Evolutionary conservation across 92 coral and sea anemone genomes (phyloP).

Genomic region (Micromussa lordhowensis): DNA sequence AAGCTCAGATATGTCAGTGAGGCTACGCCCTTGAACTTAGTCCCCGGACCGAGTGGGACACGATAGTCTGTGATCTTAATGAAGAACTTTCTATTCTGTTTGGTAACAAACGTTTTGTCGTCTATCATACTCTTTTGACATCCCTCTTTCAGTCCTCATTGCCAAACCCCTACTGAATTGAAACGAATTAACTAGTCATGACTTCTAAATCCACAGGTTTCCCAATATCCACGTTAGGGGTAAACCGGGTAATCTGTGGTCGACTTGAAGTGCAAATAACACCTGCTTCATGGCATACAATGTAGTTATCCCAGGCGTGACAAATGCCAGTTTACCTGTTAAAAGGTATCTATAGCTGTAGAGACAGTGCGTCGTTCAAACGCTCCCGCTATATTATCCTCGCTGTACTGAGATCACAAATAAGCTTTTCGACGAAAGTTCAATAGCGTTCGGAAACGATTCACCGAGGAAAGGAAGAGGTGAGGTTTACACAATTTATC

Average conservation of each 20-base stretch:
- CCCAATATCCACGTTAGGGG: neutral
- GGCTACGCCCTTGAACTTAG: no score
- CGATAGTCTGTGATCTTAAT: no score
- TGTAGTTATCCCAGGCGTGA: neutral
- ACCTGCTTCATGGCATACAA: neutral
- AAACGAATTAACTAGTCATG: neutral
- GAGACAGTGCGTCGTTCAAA: conserved; percentile 1
- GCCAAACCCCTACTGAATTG: neutral
- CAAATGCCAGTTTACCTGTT: neutral
- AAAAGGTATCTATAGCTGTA: neutral
- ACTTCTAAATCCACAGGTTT: neutral
- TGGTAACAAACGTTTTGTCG: no score
- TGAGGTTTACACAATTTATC: neutral
- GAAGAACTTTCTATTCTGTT: no score
- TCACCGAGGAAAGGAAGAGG: neutral
- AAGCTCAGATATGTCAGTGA: no score
- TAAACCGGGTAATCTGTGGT: neutral
- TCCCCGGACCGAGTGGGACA: no score
- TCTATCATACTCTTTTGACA: no score
- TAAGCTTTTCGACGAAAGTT: neutral
- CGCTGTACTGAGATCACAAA: neutral
- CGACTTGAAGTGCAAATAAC: neutral
- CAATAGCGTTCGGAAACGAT: neutral
- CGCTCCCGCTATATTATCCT: neutral
- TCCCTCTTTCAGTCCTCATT: no score